Conservation (phyloP, 2,888 invertebrate genomes). For the Pedicia rivosa region DNA sequence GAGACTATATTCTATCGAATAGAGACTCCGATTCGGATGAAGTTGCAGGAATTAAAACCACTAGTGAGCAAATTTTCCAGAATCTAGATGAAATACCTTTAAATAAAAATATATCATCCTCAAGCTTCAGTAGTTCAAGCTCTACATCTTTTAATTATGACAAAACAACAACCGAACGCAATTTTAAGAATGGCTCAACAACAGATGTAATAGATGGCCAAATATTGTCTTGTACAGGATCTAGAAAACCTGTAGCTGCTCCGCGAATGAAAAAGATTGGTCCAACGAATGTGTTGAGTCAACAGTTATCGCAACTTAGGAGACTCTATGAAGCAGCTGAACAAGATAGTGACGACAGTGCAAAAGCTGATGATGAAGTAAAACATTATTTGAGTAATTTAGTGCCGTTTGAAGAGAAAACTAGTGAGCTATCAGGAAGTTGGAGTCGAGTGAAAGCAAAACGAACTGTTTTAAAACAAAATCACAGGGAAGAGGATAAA, state of each 20-base stretch:
- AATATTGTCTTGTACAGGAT: neutral
- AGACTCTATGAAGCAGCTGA: constrained; percentile 26
- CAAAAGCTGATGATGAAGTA: constrained; percentile 42
- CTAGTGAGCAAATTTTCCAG: too few relatives aligned
- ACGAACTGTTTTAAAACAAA: constrained; percentile 23
- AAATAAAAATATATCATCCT: neutral
- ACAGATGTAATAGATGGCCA: neutral
- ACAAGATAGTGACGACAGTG: constrained; percentile 33
- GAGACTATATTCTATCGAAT: constrained; percentile 12
- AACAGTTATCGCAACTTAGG: constrained; percentile 25
- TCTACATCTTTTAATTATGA: constrained; percentile 4
- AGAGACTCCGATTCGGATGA: constrained; percentile 4
- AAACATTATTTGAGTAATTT: constrained; percentile 34
- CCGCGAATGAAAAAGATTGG: constrained; percentile 25
- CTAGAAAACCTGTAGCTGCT: constrained; percentile 18
- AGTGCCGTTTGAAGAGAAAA: constrained; percentile 14
- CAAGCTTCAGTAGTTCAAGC: neutral
- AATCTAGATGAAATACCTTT: too few relatives aligned
- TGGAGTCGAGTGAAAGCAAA: constrained; percentile 39
- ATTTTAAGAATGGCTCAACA: neutral
- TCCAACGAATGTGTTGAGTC: constrained; percentile 23
- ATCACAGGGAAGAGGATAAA: constrained; percentile 4
- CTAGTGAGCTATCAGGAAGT: constrained; percentile 34
- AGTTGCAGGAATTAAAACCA: too few relatives aligned
- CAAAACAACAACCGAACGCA: neutral